Percentiles rank a stretch among this genome's conserved stretches.
Conservation (phyloP, 2,113 vertebrate genomes). For the Xenotilapia caudafasciata region DNA sequence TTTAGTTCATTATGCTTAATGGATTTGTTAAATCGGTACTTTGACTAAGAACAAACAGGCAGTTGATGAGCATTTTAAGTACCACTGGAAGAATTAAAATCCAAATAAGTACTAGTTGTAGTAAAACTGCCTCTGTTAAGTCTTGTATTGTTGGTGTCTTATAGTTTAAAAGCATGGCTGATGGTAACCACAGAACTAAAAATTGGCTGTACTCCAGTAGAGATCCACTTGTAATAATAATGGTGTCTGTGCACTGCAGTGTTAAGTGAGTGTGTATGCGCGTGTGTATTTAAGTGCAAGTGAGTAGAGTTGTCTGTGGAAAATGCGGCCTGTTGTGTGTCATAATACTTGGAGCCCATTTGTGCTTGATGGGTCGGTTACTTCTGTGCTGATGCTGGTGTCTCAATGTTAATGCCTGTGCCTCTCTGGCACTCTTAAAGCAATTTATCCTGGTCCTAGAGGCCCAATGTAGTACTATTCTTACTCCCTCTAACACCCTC, state of each 20-base stretch:
- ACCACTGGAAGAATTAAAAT: neutral
- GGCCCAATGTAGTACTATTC: neutral
- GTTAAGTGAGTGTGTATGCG: neutral
- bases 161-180: neutral
- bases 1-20: neutral
- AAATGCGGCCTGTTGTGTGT: neutral
- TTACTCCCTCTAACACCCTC: neutral
- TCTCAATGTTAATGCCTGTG: neutral
- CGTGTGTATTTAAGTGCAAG: neutral
- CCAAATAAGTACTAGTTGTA: neutral
- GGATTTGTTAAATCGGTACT: neutral
- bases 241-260: neutral
- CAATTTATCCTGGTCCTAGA: neutral
- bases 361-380: neutral
- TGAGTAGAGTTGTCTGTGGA: neutral
- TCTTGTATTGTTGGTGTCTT: neutral
- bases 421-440: slow-evolving; percentile 5
- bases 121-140: neutral
- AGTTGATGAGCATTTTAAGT: neutral
- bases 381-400: neutral
- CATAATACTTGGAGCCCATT: neutral
- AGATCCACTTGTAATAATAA: neutral
- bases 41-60: neutral
- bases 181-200: neutral
- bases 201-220: neutral